Conservation (phyloP, 2,888 invertebrate species). For the Sarcophaga caerulescens region DNA sequence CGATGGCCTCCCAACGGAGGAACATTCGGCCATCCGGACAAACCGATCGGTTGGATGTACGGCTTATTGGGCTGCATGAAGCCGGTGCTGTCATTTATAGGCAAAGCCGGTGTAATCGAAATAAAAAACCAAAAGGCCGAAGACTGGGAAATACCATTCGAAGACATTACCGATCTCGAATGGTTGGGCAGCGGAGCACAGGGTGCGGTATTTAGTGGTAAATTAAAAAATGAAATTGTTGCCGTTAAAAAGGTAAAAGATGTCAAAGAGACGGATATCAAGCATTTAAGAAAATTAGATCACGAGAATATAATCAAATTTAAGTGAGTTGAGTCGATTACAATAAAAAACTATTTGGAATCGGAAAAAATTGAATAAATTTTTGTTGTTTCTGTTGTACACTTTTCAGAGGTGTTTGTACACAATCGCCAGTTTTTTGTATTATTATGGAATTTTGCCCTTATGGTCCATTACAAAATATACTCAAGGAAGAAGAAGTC, state of each 20-base stretch:
- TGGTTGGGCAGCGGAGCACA: constrained; percentile 98
- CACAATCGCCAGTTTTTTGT: constrained; percentile 94
- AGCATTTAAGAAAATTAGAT: constrained; percentile 93
- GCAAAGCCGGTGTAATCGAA: constrained; percentile 88
- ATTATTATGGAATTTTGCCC: constrained; percentile 99
- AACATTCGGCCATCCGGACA: constrained; percentile 80
- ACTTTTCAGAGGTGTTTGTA: constrained; percentile 91
- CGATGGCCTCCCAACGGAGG: constrained; percentile 82
- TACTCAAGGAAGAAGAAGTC: constrained; percentile 91
- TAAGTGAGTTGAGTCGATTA: constrained; percentile 76
- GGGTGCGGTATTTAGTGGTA: constrained; percentile 96
- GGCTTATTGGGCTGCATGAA: constrained; percentile 94
- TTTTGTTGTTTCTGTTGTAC: not conserved
- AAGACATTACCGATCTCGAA: constrained; percentile 91
- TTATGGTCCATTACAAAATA: constrained; percentile 95
- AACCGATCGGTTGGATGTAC: constrained; percentile 88
- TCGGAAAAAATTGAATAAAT: constrained; percentile 56
- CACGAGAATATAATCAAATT: constrained; percentile 96
- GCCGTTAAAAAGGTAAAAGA: constrained; percentile 98
- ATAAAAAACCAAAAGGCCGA: constrained; percentile 85
- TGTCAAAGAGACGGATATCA: constrained; percentile 95
- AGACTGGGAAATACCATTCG: constrained; percentile 98
- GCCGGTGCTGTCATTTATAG: constrained; percentile 93
- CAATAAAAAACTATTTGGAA: too few species aligned
- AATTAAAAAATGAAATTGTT: constrained; percentile 90